phyloP scores from a whole-genome alignment of 2,797 vertebrate genomes.

The Arnoldichthys spilopterus region DNA sequence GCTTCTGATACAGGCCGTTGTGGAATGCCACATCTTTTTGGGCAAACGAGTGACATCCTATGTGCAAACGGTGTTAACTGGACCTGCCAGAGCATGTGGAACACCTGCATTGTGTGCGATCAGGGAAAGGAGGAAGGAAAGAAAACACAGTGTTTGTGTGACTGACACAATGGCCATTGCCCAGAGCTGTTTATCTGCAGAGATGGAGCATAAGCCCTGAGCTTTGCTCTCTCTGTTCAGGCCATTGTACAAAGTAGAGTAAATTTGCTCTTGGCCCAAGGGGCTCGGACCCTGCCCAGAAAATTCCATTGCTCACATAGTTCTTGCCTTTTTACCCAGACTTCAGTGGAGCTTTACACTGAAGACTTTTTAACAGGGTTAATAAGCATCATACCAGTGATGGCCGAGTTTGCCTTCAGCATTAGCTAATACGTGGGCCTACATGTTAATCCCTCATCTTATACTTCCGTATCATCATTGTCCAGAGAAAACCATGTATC shows the following conservation, averaged over 20 bases:
- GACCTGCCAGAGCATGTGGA: conserved; percentile 70
- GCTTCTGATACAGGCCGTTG: conserved; percentile 41
- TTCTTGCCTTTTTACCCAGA: background rate
- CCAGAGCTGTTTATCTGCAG: conserved; percentile 76
- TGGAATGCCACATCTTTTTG: conserved; percentile 69
- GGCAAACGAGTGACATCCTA: conserved; percentile 75
- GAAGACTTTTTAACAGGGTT: background rate
- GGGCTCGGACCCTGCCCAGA: conserved; percentile 64
- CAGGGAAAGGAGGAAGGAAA: conserved; percentile 70
- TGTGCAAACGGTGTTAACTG: conserved; percentile 68
- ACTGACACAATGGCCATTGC: conserved; percentile 69
- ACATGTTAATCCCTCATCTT: background rate
- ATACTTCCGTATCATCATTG: background rate
- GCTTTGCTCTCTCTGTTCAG: conserved; percentile 65
- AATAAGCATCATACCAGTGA: background rate
- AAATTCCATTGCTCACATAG: conserved; percentile 30
- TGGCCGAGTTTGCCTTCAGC: background rate
- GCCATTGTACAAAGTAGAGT: conserved; percentile 74
- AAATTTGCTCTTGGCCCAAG: conserved; percentile 75
- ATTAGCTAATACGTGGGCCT: background rate
- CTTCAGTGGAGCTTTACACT: background rate
- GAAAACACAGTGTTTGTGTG: conserved; percentile 61
- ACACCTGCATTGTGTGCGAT: conserved; percentile 71
- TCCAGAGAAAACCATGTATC: too few species aligned
- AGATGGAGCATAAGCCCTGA: conserved; percentile 70